A percentile compares a stretch with the other conserved stretches of the same genome.
These are phyloP conservation scores for Rhinatrema bivittatum DNA, from an alignment of 2,797 vertebrate species.

Conservation along the genomic window DNA sequence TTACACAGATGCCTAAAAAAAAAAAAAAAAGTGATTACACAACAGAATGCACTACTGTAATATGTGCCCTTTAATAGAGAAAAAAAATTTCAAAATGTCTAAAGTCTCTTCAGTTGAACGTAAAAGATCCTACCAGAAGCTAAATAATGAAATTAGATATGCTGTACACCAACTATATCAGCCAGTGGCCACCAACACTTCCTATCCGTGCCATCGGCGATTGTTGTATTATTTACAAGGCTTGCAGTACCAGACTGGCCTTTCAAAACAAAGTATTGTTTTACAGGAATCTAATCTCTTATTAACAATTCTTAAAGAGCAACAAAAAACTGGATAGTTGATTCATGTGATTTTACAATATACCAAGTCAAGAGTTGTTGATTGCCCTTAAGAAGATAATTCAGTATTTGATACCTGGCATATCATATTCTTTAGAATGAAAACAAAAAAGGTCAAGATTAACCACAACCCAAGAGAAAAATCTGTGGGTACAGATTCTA, in stretches of 20 bases:
- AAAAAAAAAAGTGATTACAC: no score
- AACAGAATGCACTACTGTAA: no score
- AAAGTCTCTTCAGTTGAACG: no score
- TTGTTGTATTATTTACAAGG: slow-evolving; percentile 26
- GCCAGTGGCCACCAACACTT: slow-evolving; percentile 19
- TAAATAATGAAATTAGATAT: no score
- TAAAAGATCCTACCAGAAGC: no score
- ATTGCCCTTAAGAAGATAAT: slow-evolving; percentile 16
- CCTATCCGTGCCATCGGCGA: slow-evolving; percentile 31
- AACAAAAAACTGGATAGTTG: slow-evolving; percentile 32
- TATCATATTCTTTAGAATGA: slow-evolving; percentile 11
- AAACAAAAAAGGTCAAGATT: no score
- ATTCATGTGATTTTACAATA: slow-evolving; percentile 34
- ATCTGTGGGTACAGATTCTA: no score
- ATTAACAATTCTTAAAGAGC: slow-evolving; percentile 46
- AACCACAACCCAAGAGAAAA: no score
- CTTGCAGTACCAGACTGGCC: slow-evolving; percentile 24
- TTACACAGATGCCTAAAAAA: no score
- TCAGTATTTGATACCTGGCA: slow-evolving; percentile 18
- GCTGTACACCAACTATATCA: no score
- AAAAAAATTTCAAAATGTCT: no score
- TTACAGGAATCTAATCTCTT: slow-evolving; percentile 36
- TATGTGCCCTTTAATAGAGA: no score
- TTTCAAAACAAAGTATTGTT: slow-evolving; percentile 42
- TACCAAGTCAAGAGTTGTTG: slow-evolving; percentile 29